A percentile compares a stretch with the other conserved stretches of the same genome.
phyloP scores from a whole-genome alignment of 2,113 vertebrate species.

The Syngnathoides biaculeatus region DNA sequence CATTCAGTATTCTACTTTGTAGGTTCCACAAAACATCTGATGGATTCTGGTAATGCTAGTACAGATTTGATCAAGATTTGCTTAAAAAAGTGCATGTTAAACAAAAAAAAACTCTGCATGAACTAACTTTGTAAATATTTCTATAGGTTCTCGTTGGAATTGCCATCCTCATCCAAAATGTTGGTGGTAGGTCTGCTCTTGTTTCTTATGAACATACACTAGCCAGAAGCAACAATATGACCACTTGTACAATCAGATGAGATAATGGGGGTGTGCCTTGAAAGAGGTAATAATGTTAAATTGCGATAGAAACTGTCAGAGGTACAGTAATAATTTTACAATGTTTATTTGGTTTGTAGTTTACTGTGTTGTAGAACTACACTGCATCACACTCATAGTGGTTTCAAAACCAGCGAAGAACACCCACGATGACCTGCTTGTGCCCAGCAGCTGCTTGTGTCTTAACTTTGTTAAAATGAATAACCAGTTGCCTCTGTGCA shows the following conservation, averaged over 20 bases:
- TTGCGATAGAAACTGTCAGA: no score
- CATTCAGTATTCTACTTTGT: not conserved
- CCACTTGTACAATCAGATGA: no score
- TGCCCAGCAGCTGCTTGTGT: no score
- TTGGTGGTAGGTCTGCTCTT: slow-evolving; percentile 82
- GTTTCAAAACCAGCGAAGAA: no score
- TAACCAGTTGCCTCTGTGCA: no score
- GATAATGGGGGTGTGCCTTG: no score
- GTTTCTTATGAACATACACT: not conserved
- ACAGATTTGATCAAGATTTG: not conserved
- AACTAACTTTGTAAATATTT: slow-evolving; percentile 32
- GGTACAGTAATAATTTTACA: not conserved
- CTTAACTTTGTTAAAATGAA: no score
- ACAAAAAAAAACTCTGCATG: slow-evolving; percentile 10
- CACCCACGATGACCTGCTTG: no score
- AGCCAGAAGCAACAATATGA: not conserved
- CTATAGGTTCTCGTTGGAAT: slow-evolving; percentile 83
- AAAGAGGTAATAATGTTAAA: no score
- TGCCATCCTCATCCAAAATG: slow-evolving; percentile 89
- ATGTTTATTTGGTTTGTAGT: not conserved
- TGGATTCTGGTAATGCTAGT: not conserved
- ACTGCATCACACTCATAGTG: not conserved
- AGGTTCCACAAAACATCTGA: not conserved
- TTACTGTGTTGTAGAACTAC: not conserved
- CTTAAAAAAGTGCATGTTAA: slow-evolving; percentile 4